Base-by-base conservation (phyloP, 2,888 invertebrate species). In the Folsomia manolachei region DNA sequence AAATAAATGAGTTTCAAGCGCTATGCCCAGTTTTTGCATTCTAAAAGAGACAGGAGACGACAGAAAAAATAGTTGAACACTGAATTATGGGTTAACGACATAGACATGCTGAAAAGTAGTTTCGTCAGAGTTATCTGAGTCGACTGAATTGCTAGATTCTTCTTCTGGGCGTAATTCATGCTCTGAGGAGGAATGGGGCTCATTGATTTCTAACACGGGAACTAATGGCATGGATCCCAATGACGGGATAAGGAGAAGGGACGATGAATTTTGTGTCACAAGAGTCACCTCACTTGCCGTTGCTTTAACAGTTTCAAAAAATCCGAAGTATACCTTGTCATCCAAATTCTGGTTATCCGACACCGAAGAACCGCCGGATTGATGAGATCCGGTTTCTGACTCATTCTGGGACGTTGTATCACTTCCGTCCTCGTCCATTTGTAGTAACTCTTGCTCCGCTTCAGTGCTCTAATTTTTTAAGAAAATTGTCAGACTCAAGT, bases 241-340 rank as follows among this genome's bases (percentile, higher is more conserved):
- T 4, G 27, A n/a, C n/a, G n/a, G n/a, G n/a, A n/a, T n/a, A n/a
- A n/a, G n/a, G n/a, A n/a, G n/a, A n/a, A n/a, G n/a, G n/a, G n/a
- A n/a, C n/a, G n/a, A 27, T 7, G 64, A 27, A 25, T 64, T 26
- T 19, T 18, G 4, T 11, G 64, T 19, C 71, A 51, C 53, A 53
- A 71, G 53, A 51, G 71, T 72, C 9, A 74, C 72, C 64, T 79
- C 78, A 71, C 74, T 75, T 21, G 70, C 56, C 14, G 75, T 71
- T 66, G 79, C 79, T 67, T 68, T 73, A n/a, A 75, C 71, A 71
- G 70, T 75, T 51, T 76, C 64, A 73, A 70, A 78, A 74, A 79
- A 75, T 62, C 77, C 75, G 69, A 73, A 73, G 65, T 74, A 74
- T 80, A 80, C 80, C 80, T 80, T 80, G 53, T 77, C 77, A 64